phyloP scores from a whole-genome alignment of 2,113 vertebrate species.

The Carassius carassius region DNA sequence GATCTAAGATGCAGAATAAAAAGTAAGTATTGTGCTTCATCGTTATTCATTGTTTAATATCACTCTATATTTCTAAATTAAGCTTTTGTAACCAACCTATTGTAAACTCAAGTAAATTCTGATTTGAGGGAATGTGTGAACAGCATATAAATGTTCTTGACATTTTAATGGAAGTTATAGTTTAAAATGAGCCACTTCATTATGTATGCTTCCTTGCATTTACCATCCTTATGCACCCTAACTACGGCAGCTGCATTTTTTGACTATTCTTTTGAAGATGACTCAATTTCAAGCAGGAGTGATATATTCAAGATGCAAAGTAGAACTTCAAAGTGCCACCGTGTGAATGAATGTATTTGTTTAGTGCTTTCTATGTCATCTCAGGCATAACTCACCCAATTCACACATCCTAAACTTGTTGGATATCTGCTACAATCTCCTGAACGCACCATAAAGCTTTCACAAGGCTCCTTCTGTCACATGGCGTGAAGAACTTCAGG shows the following conservation, averaged over 20 bases:
- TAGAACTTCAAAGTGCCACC: constrained; percentile 47
- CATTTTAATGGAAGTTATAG: constrained; percentile 50
- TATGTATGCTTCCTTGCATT: constrained; percentile 40
- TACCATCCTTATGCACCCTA: background rate
- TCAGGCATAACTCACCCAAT: background rate
- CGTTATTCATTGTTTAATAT: too few species aligned
- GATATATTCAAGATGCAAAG: constrained; percentile 27
- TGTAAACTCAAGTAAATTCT: background rate
- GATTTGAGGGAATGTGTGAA: constrained; percentile 10
- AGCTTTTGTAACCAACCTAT: background rate
- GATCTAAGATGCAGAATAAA: background rate
- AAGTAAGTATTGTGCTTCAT: background rate
- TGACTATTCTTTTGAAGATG: constrained; percentile 30
- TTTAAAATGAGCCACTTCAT: constrained; percentile 20
- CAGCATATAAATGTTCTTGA: constrained; percentile 55
- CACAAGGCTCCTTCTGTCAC: constrained; percentile 44
- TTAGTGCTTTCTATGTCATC: constrained; percentile 46
- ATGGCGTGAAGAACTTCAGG: background rate
- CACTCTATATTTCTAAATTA: background rate
- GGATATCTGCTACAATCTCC: constrained; percentile 39
- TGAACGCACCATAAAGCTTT: constrained; percentile 28
- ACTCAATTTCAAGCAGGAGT: background rate
- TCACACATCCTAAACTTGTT: constrained; percentile 30
- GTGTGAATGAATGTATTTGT: background rate
- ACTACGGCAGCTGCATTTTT: background rate